A percentile compares a stretch with the other conserved stretches of the same genome.
These are phyloP conservation scores for Austrolebias charrua DNA, from an alignment of 2,797 vertebrate species.

Conservation along the genomic window DNA sequence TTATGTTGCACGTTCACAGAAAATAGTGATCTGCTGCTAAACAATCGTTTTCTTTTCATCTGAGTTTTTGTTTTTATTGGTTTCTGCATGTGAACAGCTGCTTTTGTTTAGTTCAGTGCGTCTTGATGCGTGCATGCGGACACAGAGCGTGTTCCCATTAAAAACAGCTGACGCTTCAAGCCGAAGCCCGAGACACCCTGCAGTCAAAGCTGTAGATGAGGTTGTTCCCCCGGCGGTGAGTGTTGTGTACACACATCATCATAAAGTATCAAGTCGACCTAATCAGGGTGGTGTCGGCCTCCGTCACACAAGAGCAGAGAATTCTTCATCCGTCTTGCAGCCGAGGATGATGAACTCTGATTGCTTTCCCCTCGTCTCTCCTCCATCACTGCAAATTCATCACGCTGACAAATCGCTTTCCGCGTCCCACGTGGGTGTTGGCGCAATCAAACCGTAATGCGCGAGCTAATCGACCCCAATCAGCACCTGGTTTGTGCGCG, in stretches of 20 bases:
- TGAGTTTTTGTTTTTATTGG: too few species aligned
- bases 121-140: not conserved
- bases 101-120: too few species aligned
- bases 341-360: conserved; percentile 53
- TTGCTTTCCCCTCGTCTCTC: conserved; percentile 55
- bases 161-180: not conserved
- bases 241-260: conserved; percentile 43
- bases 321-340: conserved; percentile 32
- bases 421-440: conserved; percentile 34
- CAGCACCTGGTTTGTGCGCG: conserved; percentile 48
- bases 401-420: conserved; percentile 33
- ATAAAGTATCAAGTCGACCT: conserved; percentile 18
- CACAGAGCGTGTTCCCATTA: not conserved
- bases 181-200: not conserved
- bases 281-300: conserved; percentile 29
- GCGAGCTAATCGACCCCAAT: conserved; percentile 63
- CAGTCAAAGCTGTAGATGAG: not conserved
- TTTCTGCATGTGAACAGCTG: too few species aligned
- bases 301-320: conserved; percentile 35
- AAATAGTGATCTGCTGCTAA: too few species aligned
- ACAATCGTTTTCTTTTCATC: too few species aligned
- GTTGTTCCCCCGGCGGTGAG: conserved; percentile 17
- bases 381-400: conserved; percentile 46
- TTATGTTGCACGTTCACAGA: too few species aligned
- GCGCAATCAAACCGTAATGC: conserved; percentile 61